These are phyloP conservation scores for Oncopodura yosiiana DNA, from an alignment of 1,140 invertebrate species.

Conservation along the genomic window DNA sequence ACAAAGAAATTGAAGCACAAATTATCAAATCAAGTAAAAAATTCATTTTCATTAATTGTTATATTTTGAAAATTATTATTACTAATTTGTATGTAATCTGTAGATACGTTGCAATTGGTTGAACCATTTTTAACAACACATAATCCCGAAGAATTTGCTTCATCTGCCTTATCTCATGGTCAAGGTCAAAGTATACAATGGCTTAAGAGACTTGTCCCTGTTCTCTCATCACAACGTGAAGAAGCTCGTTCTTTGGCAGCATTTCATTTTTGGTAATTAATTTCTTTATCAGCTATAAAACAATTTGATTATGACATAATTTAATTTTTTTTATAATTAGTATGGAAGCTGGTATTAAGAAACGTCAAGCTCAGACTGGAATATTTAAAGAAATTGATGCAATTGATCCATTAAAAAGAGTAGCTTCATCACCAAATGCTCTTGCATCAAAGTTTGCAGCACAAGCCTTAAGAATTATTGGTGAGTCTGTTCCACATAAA, in stretches of 20 bases:
- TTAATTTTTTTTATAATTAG: constrained; percentile 2
- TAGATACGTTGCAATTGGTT: constrained; percentile 74
- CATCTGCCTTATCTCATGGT: constrained; percentile 74
- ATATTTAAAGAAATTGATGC: constrained; percentile 92
- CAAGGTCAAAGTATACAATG: constrained; percentile 95
- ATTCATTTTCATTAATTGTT: background rate
- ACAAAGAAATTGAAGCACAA: constrained; percentile 95
- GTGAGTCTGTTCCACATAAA: constrained; percentile 94
- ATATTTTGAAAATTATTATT: background rate
- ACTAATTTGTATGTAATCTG: too few relatives aligned
- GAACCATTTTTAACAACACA: constrained; percentile 92
- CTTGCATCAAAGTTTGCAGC: constrained; percentile 95
- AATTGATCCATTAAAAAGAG: constrained; percentile 87
- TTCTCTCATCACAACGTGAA: constrained; percentile 88
- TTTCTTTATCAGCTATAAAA: background rate
- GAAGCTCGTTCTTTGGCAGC: constrained; percentile 93
- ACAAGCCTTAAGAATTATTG: constrained; percentile 87
- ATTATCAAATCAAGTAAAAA: constrained; percentile 75
- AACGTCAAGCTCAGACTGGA: constrained; percentile 86
- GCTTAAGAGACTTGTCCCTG: constrained; percentile 83
- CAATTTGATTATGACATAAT: background rate
- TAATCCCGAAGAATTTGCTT: constrained; percentile 90
- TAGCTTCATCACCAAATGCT: constrained; percentile 95
- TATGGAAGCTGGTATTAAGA: constrained; percentile 97
- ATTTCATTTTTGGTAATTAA: constrained; percentile 79